Evolutionary conservation across 2,888 invertebrate species (phyloP).

Genomic region (Tetragonula carbonaria): DNA sequence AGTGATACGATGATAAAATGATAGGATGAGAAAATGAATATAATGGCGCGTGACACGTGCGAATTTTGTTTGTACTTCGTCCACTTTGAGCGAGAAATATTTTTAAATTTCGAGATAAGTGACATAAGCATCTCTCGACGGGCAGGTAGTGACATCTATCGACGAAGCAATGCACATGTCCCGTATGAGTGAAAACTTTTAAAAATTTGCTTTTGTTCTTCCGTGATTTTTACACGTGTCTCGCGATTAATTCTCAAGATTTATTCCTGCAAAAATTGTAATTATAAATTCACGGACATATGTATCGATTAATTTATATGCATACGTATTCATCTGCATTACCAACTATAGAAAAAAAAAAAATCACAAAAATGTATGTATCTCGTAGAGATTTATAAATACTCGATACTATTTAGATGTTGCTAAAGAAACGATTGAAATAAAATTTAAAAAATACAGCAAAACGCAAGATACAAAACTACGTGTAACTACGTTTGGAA

Average conservation of each 20-base stretch:
- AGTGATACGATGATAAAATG: neutral
- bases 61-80: neutral
- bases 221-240: neutral
- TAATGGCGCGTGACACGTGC: neutral
- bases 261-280: neutral
- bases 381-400: slow-evolving; percentile 17
- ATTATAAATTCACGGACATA: neutral
- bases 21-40: neutral
- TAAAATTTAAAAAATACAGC: neutral
- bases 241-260: neutral
- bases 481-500: neutral
- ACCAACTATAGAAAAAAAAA: slow-evolving; percentile 30
- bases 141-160: slow-evolving; percentile 31
- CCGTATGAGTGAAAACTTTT: neutral
- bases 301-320: slow-evolving; percentile 15
- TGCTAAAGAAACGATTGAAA: neutral
- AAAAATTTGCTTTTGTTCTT: neutral
- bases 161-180: neutral
- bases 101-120: slow-evolving; percentile 15
- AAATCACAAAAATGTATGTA: neutral
- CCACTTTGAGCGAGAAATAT: neutral
- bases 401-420: neutral
- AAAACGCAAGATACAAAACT: neutral
- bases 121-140: slow-evolving; percentile 13
- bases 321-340: slow-evolving; percentile 10